Conservation (phyloP, 2,888 invertebrate species). For the Drosophila antonietae region DNA sequence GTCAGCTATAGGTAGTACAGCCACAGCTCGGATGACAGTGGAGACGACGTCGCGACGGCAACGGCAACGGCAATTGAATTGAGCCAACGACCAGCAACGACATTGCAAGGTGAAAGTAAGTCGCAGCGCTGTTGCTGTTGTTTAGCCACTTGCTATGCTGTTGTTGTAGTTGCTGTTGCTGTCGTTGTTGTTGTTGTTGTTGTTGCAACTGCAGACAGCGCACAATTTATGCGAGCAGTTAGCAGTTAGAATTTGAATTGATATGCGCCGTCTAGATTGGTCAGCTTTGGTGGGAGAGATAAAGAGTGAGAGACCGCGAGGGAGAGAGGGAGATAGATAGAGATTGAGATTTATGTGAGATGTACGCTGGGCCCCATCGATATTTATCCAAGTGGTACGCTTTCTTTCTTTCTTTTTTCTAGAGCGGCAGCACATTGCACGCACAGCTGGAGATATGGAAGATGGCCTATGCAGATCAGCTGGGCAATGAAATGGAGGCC, state of each 20-base stretch:
- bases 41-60: conserved; percentile 22
- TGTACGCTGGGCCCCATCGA: conserved; percentile 60
- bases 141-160: conserved; percentile 21
- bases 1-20: conserved; percentile 35
- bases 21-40: conserved; percentile 60
- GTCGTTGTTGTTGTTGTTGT: conserved; percentile 17
- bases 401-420: conserved; percentile 32
- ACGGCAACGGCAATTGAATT: conserved; percentile 66
- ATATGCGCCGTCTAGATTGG: conserved; percentile 65
- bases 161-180: conserved; percentile 17
- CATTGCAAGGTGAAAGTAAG: conserved; percentile 85
- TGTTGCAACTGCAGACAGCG: conserved; percentile 38
- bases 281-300: conserved; percentile 18
- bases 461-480: conserved; percentile 88
- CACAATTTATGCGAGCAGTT: conserved; percentile 64
- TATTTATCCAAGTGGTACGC: conserved; percentile 45
- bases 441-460: conserved; percentile 97
- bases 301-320: conserved; percentile 37
- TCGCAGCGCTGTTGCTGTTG: conserved; percentile 56
- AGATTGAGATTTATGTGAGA: conserved; percentile 74
- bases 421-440: conserved; percentile 94
- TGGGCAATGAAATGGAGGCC: conserved; percentile 48
- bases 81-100: conserved; percentile 84
- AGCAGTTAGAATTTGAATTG: conserved; percentile 74
- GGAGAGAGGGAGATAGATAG: not conserved